These are phyloP conservation scores for Orthosia gracilis DNA, from an alignment of 2,888 invertebrate species.

Conservation along the genomic window DNA sequence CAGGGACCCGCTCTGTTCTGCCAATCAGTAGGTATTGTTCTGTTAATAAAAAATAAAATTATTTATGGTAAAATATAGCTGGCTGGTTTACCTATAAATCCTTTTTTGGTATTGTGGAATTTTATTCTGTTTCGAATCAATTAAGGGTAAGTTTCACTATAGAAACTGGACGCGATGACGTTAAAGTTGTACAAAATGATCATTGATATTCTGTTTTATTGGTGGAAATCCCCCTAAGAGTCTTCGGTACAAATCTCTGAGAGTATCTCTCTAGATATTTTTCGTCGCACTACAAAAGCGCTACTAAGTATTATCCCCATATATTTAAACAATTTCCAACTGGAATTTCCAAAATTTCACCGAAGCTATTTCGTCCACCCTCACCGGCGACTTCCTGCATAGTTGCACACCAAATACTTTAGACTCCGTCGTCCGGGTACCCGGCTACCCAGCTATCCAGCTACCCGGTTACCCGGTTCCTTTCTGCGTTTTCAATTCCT, in stretches of 20 bases:
- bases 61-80: conserved; percentile 4
- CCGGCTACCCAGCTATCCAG: conserved; percentile 64
- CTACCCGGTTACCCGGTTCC: conserved; percentile 55
- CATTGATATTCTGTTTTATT: not conserved
- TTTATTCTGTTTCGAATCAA: not conserved
- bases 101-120: not conserved
- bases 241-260: not conserved
- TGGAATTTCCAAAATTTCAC: conserved; percentile 66
- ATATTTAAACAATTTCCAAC: conserved; percentile 70
- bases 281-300: conserved; percentile 30
- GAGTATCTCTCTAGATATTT: conserved; percentile 19
- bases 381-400: conserved; percentile 69
- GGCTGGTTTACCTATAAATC: conserved; percentile 12
- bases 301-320: conserved; percentile 51
- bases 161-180: no score
- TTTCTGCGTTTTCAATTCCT: conserved; percentile 88
- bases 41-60: conserved; percentile 29
- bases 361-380: conserved; percentile 66
- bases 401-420: conserved; percentile 73
- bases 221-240: not conserved
- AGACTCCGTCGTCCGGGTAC: conserved; percentile 51
- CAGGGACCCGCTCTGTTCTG: conserved; percentile 46
- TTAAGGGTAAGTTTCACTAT: not conserved
- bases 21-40: conserved; percentile 45
- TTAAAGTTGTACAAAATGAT: not conserved